These are phyloP conservation scores for Pempheris klunzingeri DNA, from an alignment of 2,797 vertebrate species.

Conservation along the genomic window DNA sequence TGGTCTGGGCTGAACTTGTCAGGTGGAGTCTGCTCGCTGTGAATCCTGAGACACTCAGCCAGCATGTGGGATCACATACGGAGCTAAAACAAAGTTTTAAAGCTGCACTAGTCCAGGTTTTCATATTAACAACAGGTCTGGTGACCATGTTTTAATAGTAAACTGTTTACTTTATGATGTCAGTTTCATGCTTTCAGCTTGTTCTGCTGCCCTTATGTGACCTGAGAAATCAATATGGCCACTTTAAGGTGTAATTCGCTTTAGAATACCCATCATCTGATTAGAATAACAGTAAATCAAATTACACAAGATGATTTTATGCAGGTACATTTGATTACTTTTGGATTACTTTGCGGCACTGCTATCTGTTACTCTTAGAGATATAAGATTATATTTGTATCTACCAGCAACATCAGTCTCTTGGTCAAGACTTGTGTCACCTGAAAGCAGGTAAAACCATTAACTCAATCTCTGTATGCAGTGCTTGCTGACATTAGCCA, in stretches of 20 bases:
- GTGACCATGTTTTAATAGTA: too few relatives aligned
- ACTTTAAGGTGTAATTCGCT: neutral
- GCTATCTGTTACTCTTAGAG: neutral
- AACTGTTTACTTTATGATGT: neutral
- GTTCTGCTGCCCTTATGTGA: neutral
- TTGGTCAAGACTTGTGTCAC: too few relatives aligned
- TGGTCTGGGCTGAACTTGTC: neutral
- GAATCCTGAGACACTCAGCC: neutral
- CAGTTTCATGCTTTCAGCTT: neutral
- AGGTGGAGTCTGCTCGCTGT: constrained; percentile 5
- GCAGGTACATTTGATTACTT: neutral
- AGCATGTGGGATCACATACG: neutral
- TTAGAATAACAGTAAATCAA: neutral
- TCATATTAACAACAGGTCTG: neutral
- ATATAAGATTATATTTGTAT: neutral
- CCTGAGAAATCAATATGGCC: neutral
- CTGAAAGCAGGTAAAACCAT: too few relatives aligned
- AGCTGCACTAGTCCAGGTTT: neutral
- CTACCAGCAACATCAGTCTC: neutral
- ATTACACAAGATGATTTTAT: neutral
- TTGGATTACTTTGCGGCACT: neutral
- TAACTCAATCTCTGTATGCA: neutral
- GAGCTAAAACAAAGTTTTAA: neutral
- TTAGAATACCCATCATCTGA: neutral
- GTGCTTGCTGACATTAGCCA: neutral